phyloP scores from a whole-genome alignment of 2,797 vertebrate genomes.

The Trachops cirrhosus region DNA sequence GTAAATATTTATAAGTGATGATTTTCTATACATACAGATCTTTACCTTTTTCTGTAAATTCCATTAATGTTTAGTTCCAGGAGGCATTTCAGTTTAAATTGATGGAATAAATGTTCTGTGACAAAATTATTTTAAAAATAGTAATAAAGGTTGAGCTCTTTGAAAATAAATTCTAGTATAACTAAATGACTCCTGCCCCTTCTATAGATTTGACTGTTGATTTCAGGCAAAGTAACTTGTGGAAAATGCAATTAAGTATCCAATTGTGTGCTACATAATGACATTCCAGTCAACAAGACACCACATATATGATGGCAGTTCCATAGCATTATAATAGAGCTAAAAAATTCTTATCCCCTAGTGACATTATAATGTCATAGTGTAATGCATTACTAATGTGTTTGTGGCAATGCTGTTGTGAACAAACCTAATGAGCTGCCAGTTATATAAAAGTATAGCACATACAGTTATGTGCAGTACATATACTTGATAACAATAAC shows the following conservation, averaged over 20 bases:
- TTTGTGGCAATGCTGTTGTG: neutral
- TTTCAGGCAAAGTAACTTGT: neutral
- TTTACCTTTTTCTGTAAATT: constrained; percentile 84
- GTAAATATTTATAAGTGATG: constrained; percentile 84
- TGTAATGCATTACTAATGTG: neutral
- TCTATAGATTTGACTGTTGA: neutral
- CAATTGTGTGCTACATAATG: neutral
- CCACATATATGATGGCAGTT: neutral
- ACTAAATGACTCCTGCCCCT: neutral
- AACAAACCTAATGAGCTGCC: neutral
- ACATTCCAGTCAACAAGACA: neutral
- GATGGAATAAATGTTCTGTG: constrained; percentile 81
- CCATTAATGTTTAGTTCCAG: constrained; percentile 80
- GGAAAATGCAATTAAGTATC: neutral
- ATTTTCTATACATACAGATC: constrained; percentile 83
- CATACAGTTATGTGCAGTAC: neutral
- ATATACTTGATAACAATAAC: neutral
- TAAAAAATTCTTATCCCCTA: neutral
- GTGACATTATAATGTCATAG: neutral
- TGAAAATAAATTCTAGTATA: neutral
- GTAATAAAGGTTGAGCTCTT: neutral
- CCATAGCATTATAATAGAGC: neutral
- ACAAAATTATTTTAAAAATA: constrained; percentile 64
- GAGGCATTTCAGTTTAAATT: constrained; percentile 78
- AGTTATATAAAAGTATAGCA: neutral